Percentiles rank a stretch among this genome's conserved stretches.
phyloP scores from a whole-genome alignment of 2,113 vertebrate species.

The Labeo catla region DNA sequence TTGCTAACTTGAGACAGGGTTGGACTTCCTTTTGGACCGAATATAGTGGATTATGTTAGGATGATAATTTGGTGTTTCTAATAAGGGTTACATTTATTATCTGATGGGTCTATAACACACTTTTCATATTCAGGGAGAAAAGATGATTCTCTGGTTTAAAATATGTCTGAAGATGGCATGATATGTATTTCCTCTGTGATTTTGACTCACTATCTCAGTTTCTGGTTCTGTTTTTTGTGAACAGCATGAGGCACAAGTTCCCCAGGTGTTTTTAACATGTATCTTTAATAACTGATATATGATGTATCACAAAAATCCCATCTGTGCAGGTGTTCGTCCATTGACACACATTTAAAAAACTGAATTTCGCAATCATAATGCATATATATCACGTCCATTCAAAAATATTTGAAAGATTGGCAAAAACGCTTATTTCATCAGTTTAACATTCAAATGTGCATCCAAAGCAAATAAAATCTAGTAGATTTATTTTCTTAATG shows the following conservation, averaged over 20 bases:
- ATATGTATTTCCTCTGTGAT: conserved; percentile 72
- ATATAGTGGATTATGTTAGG: conserved; percentile 62
- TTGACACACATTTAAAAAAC: neutral
- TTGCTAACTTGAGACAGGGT: conserved; percentile 56
- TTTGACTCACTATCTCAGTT: conserved; percentile 63
- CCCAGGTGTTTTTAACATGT: conserved; percentile 50
- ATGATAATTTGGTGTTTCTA: conserved; percentile 65
- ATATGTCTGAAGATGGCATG: conserved; percentile 72
- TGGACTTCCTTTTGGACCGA: conserved; percentile 60
- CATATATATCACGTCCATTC: neutral
- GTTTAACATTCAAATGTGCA: neutral
- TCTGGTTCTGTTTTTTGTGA: conserved; percentile 64
- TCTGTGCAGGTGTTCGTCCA: conserved; percentile 25
- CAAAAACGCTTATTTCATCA: neutral
- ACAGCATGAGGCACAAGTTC: conserved; percentile 71
- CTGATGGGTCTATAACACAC: conserved; percentile 53
- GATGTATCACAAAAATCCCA: conserved; percentile 8
- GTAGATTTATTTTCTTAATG: conserved; percentile 8
- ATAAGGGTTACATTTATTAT: conserved; percentile 62
- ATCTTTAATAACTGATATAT: conserved; percentile 42
- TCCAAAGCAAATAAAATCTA: neutral
- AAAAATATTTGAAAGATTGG: conserved; percentile 8
- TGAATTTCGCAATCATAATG: too few relatives aligned
- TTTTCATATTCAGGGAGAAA: conserved; percentile 69
- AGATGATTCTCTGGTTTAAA: conserved; percentile 64